Base-by-base conservation (phyloP, 2,888 invertebrate species). In the Sphaeridia pumilis region DNA sequence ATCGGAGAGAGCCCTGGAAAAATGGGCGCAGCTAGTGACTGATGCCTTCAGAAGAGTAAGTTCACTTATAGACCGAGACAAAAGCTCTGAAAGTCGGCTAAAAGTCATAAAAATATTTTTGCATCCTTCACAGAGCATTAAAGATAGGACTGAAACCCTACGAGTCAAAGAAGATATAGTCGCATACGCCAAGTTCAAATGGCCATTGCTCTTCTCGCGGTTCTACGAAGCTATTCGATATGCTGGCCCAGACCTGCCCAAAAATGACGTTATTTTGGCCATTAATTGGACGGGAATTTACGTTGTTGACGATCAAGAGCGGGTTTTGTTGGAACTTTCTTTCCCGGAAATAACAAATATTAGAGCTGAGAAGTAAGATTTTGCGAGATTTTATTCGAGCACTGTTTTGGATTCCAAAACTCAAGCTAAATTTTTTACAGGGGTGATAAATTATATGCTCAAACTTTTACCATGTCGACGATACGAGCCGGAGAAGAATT, bases 231-330 rank as follows among this genome's bases (percentile, higher is more conserved):
- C 97, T 0, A 92, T 94, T 68, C 79, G 93, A 66, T 89, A 88
- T 70, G 88, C 89, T 0, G 85, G 84, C 1, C 97, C 98, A 0
- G 93, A 94, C 74, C 76, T 98, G 61, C 97, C 97, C 17, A 97
- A 95, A 73, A 98, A 98, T 70, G 97, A 98, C 73, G 95, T 97
- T 4, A 97, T 99, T 55, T 93, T 99, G 66, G 98, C 98, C 2
- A 97, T 99, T 1, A 99, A 99, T 72, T 98, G 97, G 95, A 98
- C 97, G 0, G 98, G 98, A 27, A 93, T 98, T 31, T 98, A 97
- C 70, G 95, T 98, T 1, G 95, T 97, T 0, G 98, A 98, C 70
- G 95, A 98, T 71, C 92, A 95, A 71, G 97, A 98, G 71, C 94
- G 97, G 76, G 97, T 98, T 42, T 76, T 98, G 47, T 74, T 98